Conservation (phyloP, 2,113 vertebrate genomes). For the Scopus umbretta region DNA sequence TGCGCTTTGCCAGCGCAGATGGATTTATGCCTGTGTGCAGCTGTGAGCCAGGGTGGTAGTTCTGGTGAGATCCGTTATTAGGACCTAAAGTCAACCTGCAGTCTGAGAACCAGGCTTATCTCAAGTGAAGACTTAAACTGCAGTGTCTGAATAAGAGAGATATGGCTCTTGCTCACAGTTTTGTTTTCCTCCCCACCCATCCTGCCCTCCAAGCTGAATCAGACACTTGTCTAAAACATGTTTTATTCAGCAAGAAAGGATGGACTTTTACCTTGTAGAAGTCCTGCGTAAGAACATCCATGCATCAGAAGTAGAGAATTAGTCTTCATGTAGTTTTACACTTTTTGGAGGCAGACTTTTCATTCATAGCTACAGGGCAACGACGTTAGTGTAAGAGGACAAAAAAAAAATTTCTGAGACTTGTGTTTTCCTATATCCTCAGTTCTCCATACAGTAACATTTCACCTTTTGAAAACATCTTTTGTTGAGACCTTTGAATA, state of each 20-base stretch:
- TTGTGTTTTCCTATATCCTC: not conserved
- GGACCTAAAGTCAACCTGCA: not conserved
- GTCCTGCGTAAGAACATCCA: not conserved
- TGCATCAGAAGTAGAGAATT: not conserved
- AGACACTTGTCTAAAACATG: not conserved
- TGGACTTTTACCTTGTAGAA: not conserved
- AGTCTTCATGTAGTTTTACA: not conserved
- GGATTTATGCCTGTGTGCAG: not conserved
- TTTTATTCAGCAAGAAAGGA: not conserved
- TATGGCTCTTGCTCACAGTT: not conserved
- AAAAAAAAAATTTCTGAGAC: not conserved
- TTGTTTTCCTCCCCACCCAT: not conserved
- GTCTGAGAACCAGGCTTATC: not conserved
- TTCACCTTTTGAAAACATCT: conserved; percentile 1
- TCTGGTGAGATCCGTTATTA: not conserved
- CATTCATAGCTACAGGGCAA: not conserved
- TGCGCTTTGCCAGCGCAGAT: not conserved
- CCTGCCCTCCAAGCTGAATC: not conserved
- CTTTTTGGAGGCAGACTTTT: not conserved
- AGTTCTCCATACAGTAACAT: not conserved
- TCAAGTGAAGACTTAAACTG: not conserved
- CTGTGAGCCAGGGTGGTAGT: not conserved
- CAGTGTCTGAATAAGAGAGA: not conserved
- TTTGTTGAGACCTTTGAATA: conserved; percentile 12
- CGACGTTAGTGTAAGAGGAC: not conserved